Percentiles rank a stretch among this genome's conserved stretches.
phyloP scores from a whole-genome alignment of 2,113 vertebrate species.

The Nanger granti region DNA sequence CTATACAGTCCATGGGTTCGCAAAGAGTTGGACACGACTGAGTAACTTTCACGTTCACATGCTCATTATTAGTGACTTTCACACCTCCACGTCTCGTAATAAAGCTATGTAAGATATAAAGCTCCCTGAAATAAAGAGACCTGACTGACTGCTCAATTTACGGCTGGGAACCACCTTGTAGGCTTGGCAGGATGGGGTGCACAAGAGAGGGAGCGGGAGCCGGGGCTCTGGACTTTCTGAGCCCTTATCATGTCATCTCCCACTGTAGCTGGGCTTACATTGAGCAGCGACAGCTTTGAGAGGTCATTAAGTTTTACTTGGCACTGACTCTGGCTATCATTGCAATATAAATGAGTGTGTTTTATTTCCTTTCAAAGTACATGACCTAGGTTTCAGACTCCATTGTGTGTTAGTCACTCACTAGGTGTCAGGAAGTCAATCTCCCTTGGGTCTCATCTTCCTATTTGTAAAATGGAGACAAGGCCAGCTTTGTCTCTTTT shows the following conservation, averaged over 20 bases:
- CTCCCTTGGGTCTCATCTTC: not conserved
- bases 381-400: not conserved
- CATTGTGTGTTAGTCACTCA: not conserved
- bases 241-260: not conserved
- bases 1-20: not conserved
- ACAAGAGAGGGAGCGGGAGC: fast-evolving
- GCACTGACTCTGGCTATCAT: not conserved
- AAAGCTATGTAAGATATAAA: not conserved
- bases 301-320: not conserved
- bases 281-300: not conserved
- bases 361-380: not conserved
- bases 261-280: not conserved
- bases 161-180: not conserved
- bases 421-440: not conserved
- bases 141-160: too few relatives aligned
- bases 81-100: not conserved
- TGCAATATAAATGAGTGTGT: not conserved
- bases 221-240: not conserved
- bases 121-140: not conserved
- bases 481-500: not conserved
- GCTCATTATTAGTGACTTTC: not conserved
- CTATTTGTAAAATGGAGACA: not conserved
- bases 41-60: not conserved
- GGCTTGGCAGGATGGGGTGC: not conserved
- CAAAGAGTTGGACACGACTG: not conserved